Percentiles rank a stretch among this genome's conserved stretches.
Evolutionary conservation across 2,888 invertebrate genomes (phyloP).

Genomic region (Geophilus truncorum): DNA sequence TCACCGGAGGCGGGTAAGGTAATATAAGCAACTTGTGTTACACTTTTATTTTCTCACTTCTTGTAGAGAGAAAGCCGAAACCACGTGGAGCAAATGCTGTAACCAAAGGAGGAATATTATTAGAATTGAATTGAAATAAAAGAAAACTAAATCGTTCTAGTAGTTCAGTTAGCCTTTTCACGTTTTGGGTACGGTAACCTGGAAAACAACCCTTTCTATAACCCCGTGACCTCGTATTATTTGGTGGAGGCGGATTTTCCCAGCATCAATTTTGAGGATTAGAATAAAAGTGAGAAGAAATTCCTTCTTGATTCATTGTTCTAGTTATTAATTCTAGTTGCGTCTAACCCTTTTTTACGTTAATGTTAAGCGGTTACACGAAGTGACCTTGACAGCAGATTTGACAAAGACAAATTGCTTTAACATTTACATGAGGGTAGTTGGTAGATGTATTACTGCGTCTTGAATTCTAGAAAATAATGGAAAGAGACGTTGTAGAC

Average conservation of each 20-base stretch:
- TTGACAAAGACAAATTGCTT: neutral
- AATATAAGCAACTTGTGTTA: neutral
- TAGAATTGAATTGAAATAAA: too few relatives aligned
- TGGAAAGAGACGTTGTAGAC: neutral
- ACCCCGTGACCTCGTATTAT: neutral
- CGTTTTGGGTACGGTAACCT: neutral
- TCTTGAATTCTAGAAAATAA: neutral
- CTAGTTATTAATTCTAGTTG: neutral
- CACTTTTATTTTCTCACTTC: neutral
- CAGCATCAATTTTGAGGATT: neutral
- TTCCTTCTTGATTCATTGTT: neutral
- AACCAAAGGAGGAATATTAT: neutral
- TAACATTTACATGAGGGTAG: neutral
- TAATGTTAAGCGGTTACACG: neutral
- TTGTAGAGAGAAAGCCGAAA: neutral
- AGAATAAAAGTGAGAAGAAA: neutral
- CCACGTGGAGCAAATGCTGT: too few relatives aligned
- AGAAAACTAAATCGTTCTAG: neutral
- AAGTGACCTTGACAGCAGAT: neutral
- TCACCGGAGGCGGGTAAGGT: neutral
- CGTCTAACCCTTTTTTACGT: neutral
- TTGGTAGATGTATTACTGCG: neutral
- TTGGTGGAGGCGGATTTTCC: neutral
- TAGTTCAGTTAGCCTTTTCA: neutral
- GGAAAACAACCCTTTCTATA: neutral